Conservation (phyloP, 2,113 vertebrate species). For the Taurulus bubalis region DNA sequence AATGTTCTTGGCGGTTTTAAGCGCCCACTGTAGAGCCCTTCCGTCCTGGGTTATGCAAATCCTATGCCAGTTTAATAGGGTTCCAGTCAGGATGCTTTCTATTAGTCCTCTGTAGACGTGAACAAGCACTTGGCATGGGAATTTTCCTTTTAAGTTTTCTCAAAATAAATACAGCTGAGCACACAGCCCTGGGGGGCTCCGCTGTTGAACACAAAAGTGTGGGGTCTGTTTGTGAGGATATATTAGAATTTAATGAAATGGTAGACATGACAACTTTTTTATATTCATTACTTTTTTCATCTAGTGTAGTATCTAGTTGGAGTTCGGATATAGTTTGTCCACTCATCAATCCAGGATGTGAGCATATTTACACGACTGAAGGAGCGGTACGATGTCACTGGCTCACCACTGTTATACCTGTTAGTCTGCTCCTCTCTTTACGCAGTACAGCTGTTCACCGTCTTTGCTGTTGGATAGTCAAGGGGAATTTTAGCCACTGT, state of each 20-base stretch:
- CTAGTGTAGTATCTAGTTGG: neutral
- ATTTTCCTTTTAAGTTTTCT: neutral
- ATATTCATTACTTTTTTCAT: neutral
- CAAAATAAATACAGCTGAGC: too few relatives aligned
- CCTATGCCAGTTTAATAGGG: neutral
- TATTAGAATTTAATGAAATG: neutral
- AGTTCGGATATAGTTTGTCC: neutral
- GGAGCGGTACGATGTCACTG: neutral
- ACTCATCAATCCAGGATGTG: neutral
- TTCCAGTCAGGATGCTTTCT: neutral
- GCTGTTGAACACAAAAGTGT: too few relatives aligned
- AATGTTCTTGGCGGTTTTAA: neutral
- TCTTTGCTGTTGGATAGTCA: neutral
- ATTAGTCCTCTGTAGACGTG: neutral
- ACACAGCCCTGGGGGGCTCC: too few relatives aligned
- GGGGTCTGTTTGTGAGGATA: neutral
- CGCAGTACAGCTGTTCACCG: rapidly evolving
- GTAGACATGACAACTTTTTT: neutral
- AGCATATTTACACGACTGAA: neutral
- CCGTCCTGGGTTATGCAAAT: neutral
- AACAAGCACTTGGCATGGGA: neutral
- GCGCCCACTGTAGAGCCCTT: too few relatives aligned
- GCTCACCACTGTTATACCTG: neutral
- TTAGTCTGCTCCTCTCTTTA: neutral
- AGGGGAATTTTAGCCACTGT: neutral